A percentile compares a stretch with the other conserved stretches of the same genome.
Conservation (phyloP, 2,113 vertebrate genomes). For the Kobus ellipsiprymnus region DNA sequence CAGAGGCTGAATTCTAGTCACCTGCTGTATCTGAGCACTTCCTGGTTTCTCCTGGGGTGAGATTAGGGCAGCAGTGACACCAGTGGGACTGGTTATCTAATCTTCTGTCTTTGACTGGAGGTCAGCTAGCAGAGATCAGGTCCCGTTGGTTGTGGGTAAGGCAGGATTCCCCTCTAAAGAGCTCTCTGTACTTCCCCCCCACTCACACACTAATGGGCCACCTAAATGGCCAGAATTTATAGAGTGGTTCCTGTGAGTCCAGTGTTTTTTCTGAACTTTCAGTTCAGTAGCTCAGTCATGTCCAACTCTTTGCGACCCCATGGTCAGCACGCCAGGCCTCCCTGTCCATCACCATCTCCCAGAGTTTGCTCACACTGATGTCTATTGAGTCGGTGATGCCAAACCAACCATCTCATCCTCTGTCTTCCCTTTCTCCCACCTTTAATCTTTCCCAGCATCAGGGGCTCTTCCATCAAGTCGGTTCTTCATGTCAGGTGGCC, state of each 20-base stretch:
- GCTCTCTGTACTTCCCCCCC: background rate
- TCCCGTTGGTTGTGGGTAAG: background rate
- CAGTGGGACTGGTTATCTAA: background rate
- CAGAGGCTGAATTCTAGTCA: background rate
- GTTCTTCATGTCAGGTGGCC: background rate
- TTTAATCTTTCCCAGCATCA: background rate
- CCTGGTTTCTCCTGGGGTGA: background rate
- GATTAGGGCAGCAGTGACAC: background rate
- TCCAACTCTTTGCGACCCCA: background rate
- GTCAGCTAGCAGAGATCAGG: background rate
- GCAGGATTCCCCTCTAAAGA: background rate
- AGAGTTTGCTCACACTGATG: background rate
- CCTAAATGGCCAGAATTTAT: background rate
- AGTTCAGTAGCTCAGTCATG: background rate
- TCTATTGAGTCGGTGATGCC: background rate
- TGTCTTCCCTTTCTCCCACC: rapidly evolving
- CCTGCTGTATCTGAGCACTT: background rate
- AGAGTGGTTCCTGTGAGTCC: background rate
- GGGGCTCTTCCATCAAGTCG: background rate
- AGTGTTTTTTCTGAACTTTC: background rate
- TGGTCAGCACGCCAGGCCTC: background rate
- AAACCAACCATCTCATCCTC: background rate
- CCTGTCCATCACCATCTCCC: background rate
- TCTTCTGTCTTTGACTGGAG: background rate
- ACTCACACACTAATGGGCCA: background rate